Base-by-base conservation (phyloP, 2,797 vertebrate genomes). In the Morus bassanus region DNA sequence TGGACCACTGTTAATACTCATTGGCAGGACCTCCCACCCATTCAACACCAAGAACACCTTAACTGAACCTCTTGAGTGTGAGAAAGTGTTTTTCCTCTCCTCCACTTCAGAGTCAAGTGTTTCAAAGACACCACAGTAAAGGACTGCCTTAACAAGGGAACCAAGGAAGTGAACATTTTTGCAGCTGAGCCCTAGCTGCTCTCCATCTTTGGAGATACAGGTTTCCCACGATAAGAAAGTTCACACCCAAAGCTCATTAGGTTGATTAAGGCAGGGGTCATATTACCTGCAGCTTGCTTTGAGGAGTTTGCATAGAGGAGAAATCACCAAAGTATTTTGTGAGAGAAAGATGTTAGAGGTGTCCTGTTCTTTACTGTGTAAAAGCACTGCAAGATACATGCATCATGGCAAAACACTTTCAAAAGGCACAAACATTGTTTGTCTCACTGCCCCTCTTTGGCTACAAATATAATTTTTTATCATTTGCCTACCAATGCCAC, bases 51-150 rank as follows among this genome's bases (percentile, higher is more conserved):
- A 31, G 17, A 63, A 33, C 11, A 81, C 16, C 28, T 53, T 68
- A 61, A 31, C 0, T 27, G 21, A 77, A 31, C 4, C 13, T 65
- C 12, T n/a, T 2, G 2, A 54, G n/a, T 18, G 6, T 7, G 6
- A 72, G 27, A 45, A 76, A n/a, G 35, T 28, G 14, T 33, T 64
- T 27, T 57, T 79, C 41, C 41, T 54, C 48, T 65, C 16, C 37
- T 35, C 10, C 46, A 33, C 41, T 60, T 30, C 50, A 30, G n/a
- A 51, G 41, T 18, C 50, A 61, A 48, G 37, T 18, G 30, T 69
- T 80, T 57, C 56, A 85, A 74, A 89, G 48, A 28, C n/a, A 80
- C 21, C 60, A 35, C 10, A 4, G 3, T 18, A 46, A 61, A 39
- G 30, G 37, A 11, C 28, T 63, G 43, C 18, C 68, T 61, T 61